A percentile compares a stretch with the other conserved stretches of the same genome.
phyloP scores from a whole-genome alignment of 2,113 vertebrate genomes.

The Malaclemys terrapin region DNA sequence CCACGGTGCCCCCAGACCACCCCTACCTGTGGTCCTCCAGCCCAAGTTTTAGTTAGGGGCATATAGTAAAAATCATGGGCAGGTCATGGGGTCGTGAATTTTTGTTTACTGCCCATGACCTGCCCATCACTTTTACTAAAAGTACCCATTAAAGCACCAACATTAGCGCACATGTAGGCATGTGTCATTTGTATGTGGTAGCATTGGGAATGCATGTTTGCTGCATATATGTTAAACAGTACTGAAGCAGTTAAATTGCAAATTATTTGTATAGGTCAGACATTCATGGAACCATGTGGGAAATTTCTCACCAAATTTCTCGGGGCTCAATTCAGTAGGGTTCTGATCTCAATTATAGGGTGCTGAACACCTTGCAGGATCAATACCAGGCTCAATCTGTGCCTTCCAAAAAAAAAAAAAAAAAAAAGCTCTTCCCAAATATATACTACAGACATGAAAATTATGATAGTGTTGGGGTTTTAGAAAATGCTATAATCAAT shows the following conservation, averaged over 20 bases:
- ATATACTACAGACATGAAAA: background rate
- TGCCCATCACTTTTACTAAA: no score
- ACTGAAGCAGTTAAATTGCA: rapidly evolving
- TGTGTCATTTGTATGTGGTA: rapidly evolving
- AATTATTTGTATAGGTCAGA: background rate
- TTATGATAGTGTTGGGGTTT: background rate
- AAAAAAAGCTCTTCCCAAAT: background rate
- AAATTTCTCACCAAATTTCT: background rate
- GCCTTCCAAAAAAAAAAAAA: background rate
- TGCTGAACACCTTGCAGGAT: background rate
- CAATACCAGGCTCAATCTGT: background rate
- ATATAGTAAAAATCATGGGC: no score
- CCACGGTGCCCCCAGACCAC: no score
- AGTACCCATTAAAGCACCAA: background rate
- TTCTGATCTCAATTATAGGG: background rate
- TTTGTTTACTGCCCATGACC: no score
- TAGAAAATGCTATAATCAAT: background rate
- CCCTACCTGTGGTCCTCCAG: no score
- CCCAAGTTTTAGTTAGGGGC: no score
- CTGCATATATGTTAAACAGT: background rate
- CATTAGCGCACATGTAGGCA: background rate
- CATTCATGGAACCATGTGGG: background rate
- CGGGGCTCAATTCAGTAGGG: rapidly evolving
- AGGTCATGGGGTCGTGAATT: no score
- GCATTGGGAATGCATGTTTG: background rate